Evolutionary conservation across 2,888 invertebrate genomes (phyloP).

Genomic region (Neocrepidodera transversa): DNA sequence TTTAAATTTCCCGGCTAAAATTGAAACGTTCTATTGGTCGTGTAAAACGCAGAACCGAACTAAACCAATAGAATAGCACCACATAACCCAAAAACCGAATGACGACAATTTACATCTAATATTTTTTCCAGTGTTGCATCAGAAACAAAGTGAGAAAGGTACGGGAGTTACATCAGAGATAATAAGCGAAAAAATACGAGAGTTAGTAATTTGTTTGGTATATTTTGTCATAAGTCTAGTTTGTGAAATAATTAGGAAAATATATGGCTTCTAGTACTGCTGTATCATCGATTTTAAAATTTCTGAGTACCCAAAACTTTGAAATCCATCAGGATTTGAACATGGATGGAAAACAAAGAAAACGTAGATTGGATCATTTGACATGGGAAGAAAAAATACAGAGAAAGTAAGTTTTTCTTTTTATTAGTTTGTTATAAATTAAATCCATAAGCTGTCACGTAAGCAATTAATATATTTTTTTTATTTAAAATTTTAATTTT

Average conservation of each 20-base stretch:
- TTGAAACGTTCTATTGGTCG: not conserved
- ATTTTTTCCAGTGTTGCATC: constrained; percentile 8
- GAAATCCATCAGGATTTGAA: constrained; percentile 48
- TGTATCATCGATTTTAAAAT: constrained; percentile 53
- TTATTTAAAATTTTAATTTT: too few species aligned
- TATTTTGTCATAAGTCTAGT: too few species aligned
- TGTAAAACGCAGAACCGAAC: not conserved
- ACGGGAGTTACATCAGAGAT: too few species aligned
- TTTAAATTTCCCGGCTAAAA: not conserved
- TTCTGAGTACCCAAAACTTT: constrained; percentile 47
- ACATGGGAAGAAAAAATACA: constrained; percentile 88
- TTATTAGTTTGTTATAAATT: too few species aligned
- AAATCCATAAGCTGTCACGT: too few species aligned
- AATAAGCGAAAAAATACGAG: too few species aligned
- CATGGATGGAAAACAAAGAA: constrained; percentile 62
- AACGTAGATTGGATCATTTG: constrained; percentile 82
- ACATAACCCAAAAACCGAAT: constrained; percentile 14
- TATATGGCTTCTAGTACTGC: constrained; percentile 24
- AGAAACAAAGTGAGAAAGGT: not conserved
- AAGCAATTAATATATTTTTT: too few species aligned
- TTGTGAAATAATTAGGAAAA: not conserved
- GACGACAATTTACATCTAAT: too few species aligned
- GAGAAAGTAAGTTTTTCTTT: constrained; percentile 82
- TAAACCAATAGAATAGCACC: constrained; percentile 18
- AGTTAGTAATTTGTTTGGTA: too few species aligned